Percentiles rank a stretch among this genome's conserved stretches.
These are phyloP conservation scores for Halictus quadricinctus DNA, from an alignment of 2,888 invertebrate genomes.

Conservation along the genomic window DNA sequence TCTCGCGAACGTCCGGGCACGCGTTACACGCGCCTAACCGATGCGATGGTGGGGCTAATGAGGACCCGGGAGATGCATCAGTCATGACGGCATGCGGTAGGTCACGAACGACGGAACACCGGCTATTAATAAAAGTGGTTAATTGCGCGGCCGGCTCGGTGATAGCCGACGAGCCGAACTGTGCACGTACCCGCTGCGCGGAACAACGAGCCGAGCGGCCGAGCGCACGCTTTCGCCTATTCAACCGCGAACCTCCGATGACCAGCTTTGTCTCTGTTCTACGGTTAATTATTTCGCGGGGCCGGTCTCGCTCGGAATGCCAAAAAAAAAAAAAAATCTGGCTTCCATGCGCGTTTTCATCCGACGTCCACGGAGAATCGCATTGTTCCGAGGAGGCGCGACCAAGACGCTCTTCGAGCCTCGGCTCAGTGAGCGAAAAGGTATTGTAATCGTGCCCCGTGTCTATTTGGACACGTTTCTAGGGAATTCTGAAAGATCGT, in stretches of 20 bases:
- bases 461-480: background rate
- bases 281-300: slow-evolving; percentile 10
- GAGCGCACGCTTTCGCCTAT: background rate
- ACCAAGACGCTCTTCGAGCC: background rate
- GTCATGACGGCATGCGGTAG: slow-evolving; percentile 57
- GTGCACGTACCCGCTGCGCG: background rate
- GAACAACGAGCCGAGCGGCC: background rate
- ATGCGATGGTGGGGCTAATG: slow-evolving; percentile 47
- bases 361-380: background rate
- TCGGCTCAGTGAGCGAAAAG: background rate
- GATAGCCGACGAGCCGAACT: slow-evolving; percentile 47
- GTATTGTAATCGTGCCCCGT: background rate
- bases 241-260: background rate
- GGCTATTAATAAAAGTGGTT: slow-evolving; percentile 73
- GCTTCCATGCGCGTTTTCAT: background rate
- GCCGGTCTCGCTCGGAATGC: background rate
- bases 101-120: slow-evolving; percentile 41
- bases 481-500: background rate
- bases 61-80: slow-evolving; percentile 66
- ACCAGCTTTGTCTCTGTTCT: slow-evolving; percentile 12
- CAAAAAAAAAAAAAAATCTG: background rate
- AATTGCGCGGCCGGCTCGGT: slow-evolving; percentile 63
- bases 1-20: slow-evolving; percentile 42
- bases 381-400: background rate
- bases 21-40: slow-evolving; percentile 34